phyloP scores from a whole-genome alignment of 1,140 invertebrate species.

The Trinorchestia longiramus region DNA sequence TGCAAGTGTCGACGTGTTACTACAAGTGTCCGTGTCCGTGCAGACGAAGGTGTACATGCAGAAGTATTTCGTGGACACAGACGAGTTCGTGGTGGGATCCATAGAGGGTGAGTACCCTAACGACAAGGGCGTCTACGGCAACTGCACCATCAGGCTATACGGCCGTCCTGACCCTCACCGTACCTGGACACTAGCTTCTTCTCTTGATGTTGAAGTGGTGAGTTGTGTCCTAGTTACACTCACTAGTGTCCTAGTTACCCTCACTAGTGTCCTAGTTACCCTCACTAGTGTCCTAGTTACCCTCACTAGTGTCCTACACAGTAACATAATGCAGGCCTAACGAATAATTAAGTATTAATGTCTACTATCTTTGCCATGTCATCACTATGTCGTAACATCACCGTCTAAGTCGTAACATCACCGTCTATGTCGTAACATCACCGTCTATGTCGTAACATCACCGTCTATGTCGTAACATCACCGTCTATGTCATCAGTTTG shows the following conservation, averaged over 20 bases:
- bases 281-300: no score
- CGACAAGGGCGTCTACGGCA: neutral
- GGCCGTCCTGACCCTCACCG: neutral
- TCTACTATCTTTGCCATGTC: no score
- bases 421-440: neutral
- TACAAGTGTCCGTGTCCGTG: no score
- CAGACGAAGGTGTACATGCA: slow-evolving; percentile 68
- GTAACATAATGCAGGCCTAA: no score
- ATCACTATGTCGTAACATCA: no score
- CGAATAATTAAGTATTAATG: no score
- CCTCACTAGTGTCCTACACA: no score
- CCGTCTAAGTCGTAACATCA: neutral
- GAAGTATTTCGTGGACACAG: slow-evolving; percentile 70
- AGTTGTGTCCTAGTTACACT: neutral
- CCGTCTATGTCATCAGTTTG: slow-evolving; percentile 59
- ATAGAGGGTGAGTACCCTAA: slow-evolving; percentile 68
- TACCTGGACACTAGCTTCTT: neutral
- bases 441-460: neutral
- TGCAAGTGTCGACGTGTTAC: no score
- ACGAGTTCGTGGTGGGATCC: slow-evolving; percentile 68
- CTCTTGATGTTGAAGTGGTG: slow-evolving; percentile 5
- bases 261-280: no score
- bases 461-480: neutral
- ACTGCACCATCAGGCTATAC: slow-evolving; percentile 41
- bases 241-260: neutral